These are phyloP conservation scores for Lerema accius DNA, from an alignment of 1,140 invertebrate species.

Conservation along the genomic window DNA sequence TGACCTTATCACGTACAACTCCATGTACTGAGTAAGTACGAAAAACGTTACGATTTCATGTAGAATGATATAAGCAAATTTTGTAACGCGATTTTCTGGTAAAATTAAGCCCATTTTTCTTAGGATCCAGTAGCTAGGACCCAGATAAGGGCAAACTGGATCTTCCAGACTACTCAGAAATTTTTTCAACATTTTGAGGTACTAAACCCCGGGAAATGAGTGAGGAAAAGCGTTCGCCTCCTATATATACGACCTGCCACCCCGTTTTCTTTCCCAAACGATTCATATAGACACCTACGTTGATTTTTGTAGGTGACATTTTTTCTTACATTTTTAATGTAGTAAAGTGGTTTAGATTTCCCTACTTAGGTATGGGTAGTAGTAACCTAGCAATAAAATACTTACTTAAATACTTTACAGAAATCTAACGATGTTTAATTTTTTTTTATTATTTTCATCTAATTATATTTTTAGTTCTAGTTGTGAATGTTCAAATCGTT, in stretches of 20 bases:
- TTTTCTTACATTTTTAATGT: conserved; percentile 22
- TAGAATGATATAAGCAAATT: conserved; percentile 50
- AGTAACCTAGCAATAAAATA: too few species aligned
- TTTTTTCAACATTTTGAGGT: conserved; percentile 48
- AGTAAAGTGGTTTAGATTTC: conserved; percentile 6
- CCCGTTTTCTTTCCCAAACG: background rate
- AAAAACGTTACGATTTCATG: conserved; percentile 57
- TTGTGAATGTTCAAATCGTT: too few species aligned
- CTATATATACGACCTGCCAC: conserved; percentile 13
- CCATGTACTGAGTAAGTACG: conserved; percentile 62
- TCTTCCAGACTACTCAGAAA: conserved; percentile 57
- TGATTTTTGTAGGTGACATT: conserved; percentile 11
- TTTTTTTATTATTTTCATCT: too few species aligned
- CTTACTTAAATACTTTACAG: too few species aligned
- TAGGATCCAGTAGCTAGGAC: conserved; percentile 66
- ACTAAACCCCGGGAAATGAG: background rate
- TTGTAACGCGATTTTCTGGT: conserved; percentile 45
- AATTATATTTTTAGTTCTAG: too few species aligned
- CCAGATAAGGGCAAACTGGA: conserved; percentile 50
- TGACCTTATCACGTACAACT: conserved; percentile 62
- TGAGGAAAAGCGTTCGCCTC: background rate
- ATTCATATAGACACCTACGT: background rate
- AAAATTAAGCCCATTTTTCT: conserved; percentile 61
- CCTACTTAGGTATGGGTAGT: too few species aligned
- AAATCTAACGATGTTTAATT: too few species aligned